These are phyloP conservation scores for Fukomys damarensis DNA, from an alignment of 2,113 vertebrate species.

Conservation along the genomic window DNA sequence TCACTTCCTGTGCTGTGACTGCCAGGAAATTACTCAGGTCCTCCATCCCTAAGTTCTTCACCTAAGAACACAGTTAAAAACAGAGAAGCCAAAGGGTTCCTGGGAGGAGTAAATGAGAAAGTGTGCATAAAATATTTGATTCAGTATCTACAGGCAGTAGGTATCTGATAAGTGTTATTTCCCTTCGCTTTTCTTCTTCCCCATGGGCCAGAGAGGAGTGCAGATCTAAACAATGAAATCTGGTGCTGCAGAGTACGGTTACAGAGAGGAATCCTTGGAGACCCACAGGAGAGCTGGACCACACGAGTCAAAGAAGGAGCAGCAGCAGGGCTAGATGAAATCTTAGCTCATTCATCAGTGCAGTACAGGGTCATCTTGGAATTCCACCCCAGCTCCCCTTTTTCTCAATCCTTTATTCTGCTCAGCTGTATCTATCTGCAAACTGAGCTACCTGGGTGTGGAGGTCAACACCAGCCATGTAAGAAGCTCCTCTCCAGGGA, in stretches of 20 bases:
- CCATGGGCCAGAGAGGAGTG: too few species aligned
- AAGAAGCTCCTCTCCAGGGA: not conserved
- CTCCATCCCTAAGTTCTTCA: not conserved
- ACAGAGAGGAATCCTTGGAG: not conserved
- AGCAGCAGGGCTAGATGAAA: not conserved
- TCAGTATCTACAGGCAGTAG: fast-evolving
- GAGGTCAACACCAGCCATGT: not conserved
- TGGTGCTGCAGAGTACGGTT: not conserved
- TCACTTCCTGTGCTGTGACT: not conserved
- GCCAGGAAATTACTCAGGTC: not conserved
- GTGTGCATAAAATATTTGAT: not conserved
- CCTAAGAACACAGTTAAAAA: not conserved
- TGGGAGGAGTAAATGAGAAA: not conserved
- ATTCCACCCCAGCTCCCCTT: not conserved
- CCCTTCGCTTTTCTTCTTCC: not conserved
- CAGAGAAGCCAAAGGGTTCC: not conserved
- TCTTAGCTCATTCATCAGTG: not conserved
- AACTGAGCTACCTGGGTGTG: not conserved
- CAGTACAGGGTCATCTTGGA: not conserved
- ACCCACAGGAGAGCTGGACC: not conserved
- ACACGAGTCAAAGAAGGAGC: not conserved
- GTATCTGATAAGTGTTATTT: not conserved
- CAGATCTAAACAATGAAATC: not conserved
- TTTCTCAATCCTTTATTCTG: not conserved
- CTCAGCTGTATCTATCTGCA: not conserved